Evolutionary conservation across 2,797 vertebrate genomes (phyloP), one percentile per base, ranked within the genome.

Genomic region (Champsocephalus gunnari): DNA sequence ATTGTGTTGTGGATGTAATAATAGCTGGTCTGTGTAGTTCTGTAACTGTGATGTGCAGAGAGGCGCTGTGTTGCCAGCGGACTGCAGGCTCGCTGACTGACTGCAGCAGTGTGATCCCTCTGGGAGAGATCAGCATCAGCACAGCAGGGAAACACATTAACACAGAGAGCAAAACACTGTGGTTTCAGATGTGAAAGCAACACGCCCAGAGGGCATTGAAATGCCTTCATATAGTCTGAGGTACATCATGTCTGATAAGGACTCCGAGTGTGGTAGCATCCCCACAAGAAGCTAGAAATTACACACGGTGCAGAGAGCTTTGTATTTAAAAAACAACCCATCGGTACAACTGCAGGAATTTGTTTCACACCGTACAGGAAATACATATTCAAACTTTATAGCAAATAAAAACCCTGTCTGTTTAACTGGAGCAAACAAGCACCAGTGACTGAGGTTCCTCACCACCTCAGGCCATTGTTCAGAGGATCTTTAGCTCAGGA

Each of bases 41-140:
- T 67, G 54, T 63, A 53, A 66, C 58, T 48, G 48, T 60, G 51
- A 55, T 24, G 12, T 68, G 60, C 55, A 54, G 56, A 43, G 21
- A 77, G 47, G 19, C n/a, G 24, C 38, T 65, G 54, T 55, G 59
- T 47, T 68, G 58, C 80, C 65, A 55, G 38, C 8, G 14, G 59
- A 28, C 61, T 70, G 48, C 51, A 67, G 28, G 58, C 5, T 38
- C 34, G 8, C 53, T 49, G 43, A 77, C 54, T 60, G 50, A 61
- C 45, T 51, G 57, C 60, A 57, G 55, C 28, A 60, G 48, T 61
- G 67, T 48, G 74, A 76, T 14, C 71, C 71, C 56, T 60, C 67
- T 50, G 75, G 66, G 77, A 74, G 66, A 56, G 63, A 76, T 80
- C 67, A 67, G 24, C 45, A 64, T 76, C 49, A 74, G 57, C 24